phyloP scores from a whole-genome alignment of 2,888 invertebrate genomes.

The Drosophila longiperda region DNA sequence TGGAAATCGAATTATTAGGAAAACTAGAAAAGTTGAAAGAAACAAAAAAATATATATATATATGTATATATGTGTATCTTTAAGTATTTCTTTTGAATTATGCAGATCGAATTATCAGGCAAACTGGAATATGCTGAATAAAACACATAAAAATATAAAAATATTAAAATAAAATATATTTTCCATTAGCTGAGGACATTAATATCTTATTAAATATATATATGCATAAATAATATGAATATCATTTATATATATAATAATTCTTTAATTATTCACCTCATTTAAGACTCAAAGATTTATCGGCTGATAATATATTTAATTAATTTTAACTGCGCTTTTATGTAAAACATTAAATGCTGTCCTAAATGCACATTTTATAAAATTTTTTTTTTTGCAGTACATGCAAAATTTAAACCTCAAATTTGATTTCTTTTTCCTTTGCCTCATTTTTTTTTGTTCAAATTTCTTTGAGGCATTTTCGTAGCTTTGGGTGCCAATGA shows the following conservation, averaged over 20 bases:
- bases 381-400: neutral
- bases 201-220: neutral
- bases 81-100: neutral
- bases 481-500: neutral
- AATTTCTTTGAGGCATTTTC: constrained; percentile 4
- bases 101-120: neutral
- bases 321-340: neutral
- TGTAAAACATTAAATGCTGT: neutral
- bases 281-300: neutral
- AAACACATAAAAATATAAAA: neutral
- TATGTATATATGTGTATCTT: neutral
- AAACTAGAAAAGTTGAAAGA: neutral
- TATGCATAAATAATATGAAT: neutral
- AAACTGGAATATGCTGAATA: neutral
- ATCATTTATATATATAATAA: neutral
- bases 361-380: constrained; percentile 4
- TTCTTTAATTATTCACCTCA: neutral
- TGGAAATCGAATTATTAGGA: neutral
- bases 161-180: neutral
- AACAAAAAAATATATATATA: neutral
- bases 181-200: neutral
- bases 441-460: neutral
- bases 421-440: constrained; percentile 7
- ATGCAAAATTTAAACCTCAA: constrained; percentile 5
- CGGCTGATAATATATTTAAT: neutral